Conservation (phyloP, 2,113 vertebrate species). For the Carlito syrichta region DNA sequence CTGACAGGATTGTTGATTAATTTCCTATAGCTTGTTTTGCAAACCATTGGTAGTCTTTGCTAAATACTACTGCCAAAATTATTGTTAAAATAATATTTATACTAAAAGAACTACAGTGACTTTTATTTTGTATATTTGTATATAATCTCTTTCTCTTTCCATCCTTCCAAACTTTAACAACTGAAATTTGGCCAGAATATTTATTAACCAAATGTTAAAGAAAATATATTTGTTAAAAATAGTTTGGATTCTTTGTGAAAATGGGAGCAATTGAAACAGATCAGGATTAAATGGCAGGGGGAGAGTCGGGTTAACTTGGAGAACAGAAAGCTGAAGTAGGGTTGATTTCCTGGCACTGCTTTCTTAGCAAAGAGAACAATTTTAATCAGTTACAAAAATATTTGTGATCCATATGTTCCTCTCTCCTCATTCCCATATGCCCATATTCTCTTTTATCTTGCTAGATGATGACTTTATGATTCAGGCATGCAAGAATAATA, state of each 20-base stretch:
- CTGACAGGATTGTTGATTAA: neutral
- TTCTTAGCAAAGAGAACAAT: constrained; percentile 69
- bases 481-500: constrained; percentile 76
- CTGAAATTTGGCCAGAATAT: neutral
- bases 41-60: neutral
- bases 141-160: neutral
- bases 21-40: neutral
- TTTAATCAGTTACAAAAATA: constrained; percentile 74
- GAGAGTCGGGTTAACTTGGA: constrained; percentile 25
- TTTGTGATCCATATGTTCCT: constrained; percentile 73
- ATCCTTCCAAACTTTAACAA: neutral
- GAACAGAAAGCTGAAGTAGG: constrained; percentile 9
- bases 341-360: constrained; percentile 40
- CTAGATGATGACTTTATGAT: constrained; percentile 72
- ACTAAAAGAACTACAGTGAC: neutral
- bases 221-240: neutral
- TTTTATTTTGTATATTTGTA: neutral
- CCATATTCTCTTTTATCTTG: constrained; percentile 54
- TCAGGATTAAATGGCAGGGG: neutral
- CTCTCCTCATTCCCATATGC: constrained; percentile 66
- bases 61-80: neutral
- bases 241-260: neutral
- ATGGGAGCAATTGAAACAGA: neutral
- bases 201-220: neutral
- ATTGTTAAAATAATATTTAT: neutral